phyloP scores from a whole-genome alignment of 2,113 vertebrate genomes.

The Castor canadensis region DNA sequence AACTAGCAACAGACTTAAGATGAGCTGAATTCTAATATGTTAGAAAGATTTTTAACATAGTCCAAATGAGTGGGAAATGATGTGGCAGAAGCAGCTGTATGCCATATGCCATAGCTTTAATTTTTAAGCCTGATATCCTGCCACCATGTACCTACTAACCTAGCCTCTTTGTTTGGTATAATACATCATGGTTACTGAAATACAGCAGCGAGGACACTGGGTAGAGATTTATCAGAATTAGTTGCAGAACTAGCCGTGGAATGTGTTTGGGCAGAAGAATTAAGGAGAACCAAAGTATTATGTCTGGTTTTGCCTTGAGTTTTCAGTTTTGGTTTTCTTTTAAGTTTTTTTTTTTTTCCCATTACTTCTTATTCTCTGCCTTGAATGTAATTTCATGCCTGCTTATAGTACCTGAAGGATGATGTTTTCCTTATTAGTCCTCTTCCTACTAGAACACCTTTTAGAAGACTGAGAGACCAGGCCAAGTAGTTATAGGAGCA shows the following conservation, averaged over 20 bases:
- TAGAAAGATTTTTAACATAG: neutral
- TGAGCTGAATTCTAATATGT: neutral
- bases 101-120: neutral
- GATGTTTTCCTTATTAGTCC: too few species aligned
- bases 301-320: neutral
- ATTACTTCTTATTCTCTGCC: neutral
- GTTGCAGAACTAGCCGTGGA: neutral
- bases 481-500: neutral
- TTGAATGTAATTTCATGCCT: neutral
- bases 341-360: neutral
- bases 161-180: neutral
- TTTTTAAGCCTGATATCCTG: neutral
- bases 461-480: neutral
- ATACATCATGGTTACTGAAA: neutral
- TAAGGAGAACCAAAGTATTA: neutral
- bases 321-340: neutral
- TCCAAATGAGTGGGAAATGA: neutral
- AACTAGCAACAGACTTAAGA: neutral
- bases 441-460: too few species aligned
- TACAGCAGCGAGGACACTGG: accelerated
- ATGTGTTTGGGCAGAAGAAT: neutral
- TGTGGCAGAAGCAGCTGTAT: neutral
- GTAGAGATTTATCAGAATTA: neutral
- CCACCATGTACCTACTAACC: neutral
- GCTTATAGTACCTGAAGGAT: neutral